These are phyloP conservation scores for Strix aluco DNA, from an alignment of 2,113 vertebrate genomes.

Conservation along the genomic window DNA sequence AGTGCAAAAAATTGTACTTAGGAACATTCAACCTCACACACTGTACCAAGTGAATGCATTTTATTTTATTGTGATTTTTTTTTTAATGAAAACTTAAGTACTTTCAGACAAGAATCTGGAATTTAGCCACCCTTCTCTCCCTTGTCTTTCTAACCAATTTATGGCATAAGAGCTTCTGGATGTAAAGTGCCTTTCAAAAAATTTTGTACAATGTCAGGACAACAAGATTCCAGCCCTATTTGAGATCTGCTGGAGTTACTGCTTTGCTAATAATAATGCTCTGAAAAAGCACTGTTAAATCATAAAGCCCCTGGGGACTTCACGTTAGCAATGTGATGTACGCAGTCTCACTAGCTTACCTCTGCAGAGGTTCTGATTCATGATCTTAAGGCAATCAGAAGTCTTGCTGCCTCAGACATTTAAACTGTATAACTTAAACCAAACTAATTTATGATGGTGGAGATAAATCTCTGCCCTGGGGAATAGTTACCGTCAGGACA, in stretches of 20 bases:
- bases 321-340: background rate
- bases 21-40: background rate
- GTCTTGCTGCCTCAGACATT: background rate
- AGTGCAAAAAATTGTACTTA: background rate
- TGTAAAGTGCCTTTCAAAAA: background rate
- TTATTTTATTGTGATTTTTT: background rate
- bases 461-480: background rate
- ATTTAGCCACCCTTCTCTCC: background rate
- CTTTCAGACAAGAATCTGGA: background rate
- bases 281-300: background rate
- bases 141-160: background rate
- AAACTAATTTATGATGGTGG: background rate
- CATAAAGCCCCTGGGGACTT: background rate
- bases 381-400: background rate
- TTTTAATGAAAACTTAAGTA: background rate
- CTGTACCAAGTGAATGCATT: background rate
- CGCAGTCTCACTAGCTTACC: background rate
- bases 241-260: background rate
- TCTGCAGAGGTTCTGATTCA: background rate
- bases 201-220: background rate
- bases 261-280: background rate
- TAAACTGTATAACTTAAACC: background rate
- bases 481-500: background rate
- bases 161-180: background rate
- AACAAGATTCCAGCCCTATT: background rate